A percentile compares a stretch with the other conserved stretches of the same genome.
These are phyloP conservation scores for Ectropis grisescens DNA, from an alignment of 1,140 invertebrate species.

Conservation along the genomic window DNA sequence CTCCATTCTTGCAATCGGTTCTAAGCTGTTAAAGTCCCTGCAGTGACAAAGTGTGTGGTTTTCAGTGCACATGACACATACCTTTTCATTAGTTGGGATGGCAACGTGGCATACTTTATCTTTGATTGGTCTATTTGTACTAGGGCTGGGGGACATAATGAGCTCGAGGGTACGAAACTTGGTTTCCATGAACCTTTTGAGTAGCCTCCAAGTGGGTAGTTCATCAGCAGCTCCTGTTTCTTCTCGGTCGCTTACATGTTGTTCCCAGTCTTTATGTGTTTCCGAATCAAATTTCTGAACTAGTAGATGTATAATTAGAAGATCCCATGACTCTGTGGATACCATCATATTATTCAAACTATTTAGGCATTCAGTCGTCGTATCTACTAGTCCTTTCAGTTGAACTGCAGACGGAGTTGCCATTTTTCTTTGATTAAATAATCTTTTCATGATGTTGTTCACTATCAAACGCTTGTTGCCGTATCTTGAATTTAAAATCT, in stretches of 20 bases:
- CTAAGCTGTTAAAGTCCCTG: constrained; percentile 7
- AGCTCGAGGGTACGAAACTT: constrained; percentile 26
- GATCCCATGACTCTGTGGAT: constrained; percentile 28
- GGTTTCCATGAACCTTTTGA: constrained; percentile 21
- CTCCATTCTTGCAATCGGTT: constrained; percentile 3
- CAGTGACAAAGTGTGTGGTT: constrained; percentile 7
- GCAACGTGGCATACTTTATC: not conserved
- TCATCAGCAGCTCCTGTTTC: constrained; percentile 8
- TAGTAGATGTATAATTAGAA: constrained; percentile 26
- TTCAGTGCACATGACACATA: constrained; percentile 1
- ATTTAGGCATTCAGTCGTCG: constrained; percentile 26
- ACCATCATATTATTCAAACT: constrained; percentile 26
- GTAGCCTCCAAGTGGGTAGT: constrained; percentile 18
- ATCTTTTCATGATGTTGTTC: constrained; percentile 14
- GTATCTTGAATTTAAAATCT: constrained; percentile 10
- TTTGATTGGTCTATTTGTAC: not conserved
- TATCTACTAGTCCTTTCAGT: constrained; percentile 34
- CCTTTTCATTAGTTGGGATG: not conserved
- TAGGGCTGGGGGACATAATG: not conserved
- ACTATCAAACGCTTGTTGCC: constrained; percentile 17
- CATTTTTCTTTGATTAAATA: constrained; percentile 14
- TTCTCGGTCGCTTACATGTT: constrained; percentile 11
- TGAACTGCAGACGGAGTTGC: constrained; percentile 10
- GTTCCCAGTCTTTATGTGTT: constrained; percentile 30
- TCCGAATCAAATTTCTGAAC: constrained; percentile 26